Evolutionary conservation across 2,113 vertebrate species (phyloP).

Genomic region (Hirundichthys speculiger): DNA sequence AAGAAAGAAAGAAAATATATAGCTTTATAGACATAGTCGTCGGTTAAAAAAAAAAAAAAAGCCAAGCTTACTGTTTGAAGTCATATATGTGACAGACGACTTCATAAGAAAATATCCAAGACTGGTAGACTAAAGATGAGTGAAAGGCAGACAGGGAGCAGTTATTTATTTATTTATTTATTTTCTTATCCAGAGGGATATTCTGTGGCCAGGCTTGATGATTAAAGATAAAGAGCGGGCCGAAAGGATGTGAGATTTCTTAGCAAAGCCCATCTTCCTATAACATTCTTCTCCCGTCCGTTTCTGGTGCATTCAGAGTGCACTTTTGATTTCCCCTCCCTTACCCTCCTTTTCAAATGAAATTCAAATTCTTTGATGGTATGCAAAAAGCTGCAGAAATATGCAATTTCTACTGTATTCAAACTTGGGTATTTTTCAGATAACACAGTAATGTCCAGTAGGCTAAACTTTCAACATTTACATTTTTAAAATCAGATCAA

Average conservation of each 20-base stretch:
- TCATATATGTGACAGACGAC: constrained; percentile 80
- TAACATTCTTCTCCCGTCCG: constrained; percentile 66
- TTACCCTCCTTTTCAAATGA: too few species aligned
- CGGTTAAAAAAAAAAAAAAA: constrained; percentile 61
- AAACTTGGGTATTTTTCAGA: constrained; percentile 29
- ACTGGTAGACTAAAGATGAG: constrained; percentile 80
- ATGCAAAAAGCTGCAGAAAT: constrained; percentile 44
- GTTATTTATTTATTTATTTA: constrained; percentile 70
- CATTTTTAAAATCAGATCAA: constrained; percentile 15
- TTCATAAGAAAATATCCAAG: constrained; percentile 77
- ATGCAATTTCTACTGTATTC: constrained; percentile 30
- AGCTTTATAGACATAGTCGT: constrained; percentile 79
- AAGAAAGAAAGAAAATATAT: constrained; percentile 56
- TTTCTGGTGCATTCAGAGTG: constrained; percentile 59
- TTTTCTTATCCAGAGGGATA: constrained; percentile 72
- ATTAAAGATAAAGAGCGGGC: constrained; percentile 80
- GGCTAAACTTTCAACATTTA: constrained; percentile 25
- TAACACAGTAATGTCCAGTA: constrained; percentile 16
- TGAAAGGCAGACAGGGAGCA: constrained; percentile 77
- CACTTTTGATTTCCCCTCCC: constrained; percentile 69
- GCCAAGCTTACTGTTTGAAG: constrained; percentile 79
- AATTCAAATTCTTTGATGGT: constrained; percentile 55
- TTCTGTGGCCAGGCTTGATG: constrained; percentile 82
- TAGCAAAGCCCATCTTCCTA: constrained; percentile 66
- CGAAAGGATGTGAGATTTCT: constrained; percentile 78